A percentile compares a stretch with the other conserved stretches of the same genome.
Conservation (phyloP, 1,140 invertebrate genomes). For the Drosophila grimshawi region DNA sequence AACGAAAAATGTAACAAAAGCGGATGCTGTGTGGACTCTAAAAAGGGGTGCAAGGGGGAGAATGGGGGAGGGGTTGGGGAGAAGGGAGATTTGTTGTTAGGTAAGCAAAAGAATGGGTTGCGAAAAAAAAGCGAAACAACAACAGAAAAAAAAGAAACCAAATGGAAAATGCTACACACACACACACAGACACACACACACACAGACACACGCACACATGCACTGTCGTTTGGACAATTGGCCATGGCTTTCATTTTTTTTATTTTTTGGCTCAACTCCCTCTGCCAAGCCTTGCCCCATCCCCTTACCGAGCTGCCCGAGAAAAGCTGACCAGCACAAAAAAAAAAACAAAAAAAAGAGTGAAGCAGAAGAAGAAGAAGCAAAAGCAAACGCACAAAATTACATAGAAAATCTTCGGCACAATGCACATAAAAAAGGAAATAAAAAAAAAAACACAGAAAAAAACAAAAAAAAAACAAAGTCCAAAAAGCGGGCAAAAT, state of each 20-base stretch:
- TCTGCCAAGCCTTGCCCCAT: background rate
- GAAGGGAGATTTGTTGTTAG: conserved; percentile 22
- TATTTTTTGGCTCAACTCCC: conserved; percentile 14
- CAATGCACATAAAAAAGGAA: conserved; percentile 57
- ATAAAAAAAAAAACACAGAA: conserved; percentile 41
- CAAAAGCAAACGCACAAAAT: conserved; percentile 66
- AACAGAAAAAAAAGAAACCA: conserved; percentile 16
- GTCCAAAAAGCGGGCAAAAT: conserved; percentile 59
- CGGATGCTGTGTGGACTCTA: conserved; percentile 54
- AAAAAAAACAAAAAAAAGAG: conserved; percentile 29
- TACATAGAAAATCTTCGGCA: conserved; percentile 73
- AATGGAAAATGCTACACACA: conserved; percentile 42
- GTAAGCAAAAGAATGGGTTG: conserved; percentile 47
- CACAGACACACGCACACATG: conserved; percentile 37
- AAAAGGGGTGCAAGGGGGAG: background rate
- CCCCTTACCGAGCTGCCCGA: conserved; percentile 66
- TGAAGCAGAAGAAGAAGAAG: background rate
- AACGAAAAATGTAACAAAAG: conserved; percentile 56
- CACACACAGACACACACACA: conserved; percentile 24
- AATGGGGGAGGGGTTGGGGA: background rate
- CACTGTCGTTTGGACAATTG: conserved; percentile 73
- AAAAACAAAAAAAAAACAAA: conserved; percentile 17
- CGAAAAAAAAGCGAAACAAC: conserved; percentile 20
- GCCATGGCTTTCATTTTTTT: conserved; percentile 54
- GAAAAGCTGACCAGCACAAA: conserved; percentile 82